phyloP scores from a whole-genome alignment of 2,113 vertebrate species.

The Thryonomys swinderianus region DNA sequence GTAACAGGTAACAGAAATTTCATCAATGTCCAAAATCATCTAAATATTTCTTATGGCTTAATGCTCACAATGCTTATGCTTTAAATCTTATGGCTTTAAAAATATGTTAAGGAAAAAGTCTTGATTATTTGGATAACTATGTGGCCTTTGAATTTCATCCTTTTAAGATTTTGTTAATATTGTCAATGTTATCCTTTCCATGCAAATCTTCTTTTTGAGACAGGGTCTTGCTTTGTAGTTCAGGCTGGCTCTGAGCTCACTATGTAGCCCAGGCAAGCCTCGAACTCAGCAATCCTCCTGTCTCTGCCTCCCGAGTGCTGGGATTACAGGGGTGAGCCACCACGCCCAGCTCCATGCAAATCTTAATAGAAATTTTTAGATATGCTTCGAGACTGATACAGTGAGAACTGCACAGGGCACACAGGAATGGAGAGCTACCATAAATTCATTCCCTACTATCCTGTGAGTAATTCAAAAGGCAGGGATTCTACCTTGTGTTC shows the following conservation, averaged over 20 bases:
- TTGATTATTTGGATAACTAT: not conserved
- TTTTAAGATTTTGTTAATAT: constrained; percentile 25
- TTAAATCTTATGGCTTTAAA: constrained; percentile 54
- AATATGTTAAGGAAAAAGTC: constrained; percentile 39
- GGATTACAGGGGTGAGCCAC: too few species aligned
- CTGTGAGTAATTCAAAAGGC: not conserved
- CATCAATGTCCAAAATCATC: constrained; percentile 73
- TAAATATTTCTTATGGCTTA: constrained; percentile 51
- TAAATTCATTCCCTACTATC: not conserved
- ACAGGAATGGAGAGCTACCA: not conserved
- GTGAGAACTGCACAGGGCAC: not conserved
- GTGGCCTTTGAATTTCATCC: not conserved
- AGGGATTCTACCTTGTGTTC: not conserved
- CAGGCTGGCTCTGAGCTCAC: too few species aligned
- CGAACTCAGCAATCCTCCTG: too few species aligned
- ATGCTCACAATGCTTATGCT: constrained; percentile 47
- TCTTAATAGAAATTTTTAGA: not conserved
- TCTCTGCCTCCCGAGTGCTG: too few species aligned
- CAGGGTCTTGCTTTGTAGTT: too few species aligned
- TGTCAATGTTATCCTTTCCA: constrained; percentile 14
- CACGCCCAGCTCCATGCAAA: constrained; percentile 8
- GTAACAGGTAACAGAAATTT: constrained; percentile 79
- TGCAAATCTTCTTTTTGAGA: constrained; percentile 3
- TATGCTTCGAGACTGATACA: not conserved
- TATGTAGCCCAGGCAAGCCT: too few species aligned